These are phyloP conservation scores for Nycticorax nycticorax DNA, from an alignment of 2,113 vertebrate genomes.

Conservation along the genomic window DNA sequence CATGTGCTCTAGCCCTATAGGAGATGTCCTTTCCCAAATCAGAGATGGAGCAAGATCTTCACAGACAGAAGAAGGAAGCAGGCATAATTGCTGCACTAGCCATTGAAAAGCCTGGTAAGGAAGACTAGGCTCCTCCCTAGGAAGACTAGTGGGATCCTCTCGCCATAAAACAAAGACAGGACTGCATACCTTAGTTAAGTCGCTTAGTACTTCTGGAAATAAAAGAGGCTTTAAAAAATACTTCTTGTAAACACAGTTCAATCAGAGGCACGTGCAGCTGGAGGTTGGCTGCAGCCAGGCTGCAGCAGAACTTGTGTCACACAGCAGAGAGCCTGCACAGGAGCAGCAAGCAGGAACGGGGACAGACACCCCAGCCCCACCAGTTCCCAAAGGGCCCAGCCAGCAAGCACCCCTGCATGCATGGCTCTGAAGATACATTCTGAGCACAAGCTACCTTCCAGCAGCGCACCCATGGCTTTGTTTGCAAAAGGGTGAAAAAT, in stretches of 20 bases:
- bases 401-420: not conserved
- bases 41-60: not conserved
- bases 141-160: not conserved
- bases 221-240: not conserved
- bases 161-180: not conserved
- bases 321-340: no score
- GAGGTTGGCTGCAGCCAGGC: not conserved
- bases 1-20: not conserved
- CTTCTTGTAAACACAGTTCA: not conserved
- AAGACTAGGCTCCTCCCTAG: not conserved
- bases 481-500: not conserved
- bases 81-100: not conserved
- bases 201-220: not conserved
- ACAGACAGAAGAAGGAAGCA: not conserved
- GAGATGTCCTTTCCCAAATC: not conserved
- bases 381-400: no score
- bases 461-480: not conserved
- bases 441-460: not conserved
- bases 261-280: not conserved
- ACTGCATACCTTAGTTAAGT: not conserved
- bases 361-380: not conserved
- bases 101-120: not conserved
- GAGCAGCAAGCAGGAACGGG: not conserved
- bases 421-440: rapidly evolving
- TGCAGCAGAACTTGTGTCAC: not conserved